These are phyloP conservation scores for Erpetoichthys calabaricus DNA, from an alignment of 2,797 vertebrate species.

Conservation along the genomic window DNA sequence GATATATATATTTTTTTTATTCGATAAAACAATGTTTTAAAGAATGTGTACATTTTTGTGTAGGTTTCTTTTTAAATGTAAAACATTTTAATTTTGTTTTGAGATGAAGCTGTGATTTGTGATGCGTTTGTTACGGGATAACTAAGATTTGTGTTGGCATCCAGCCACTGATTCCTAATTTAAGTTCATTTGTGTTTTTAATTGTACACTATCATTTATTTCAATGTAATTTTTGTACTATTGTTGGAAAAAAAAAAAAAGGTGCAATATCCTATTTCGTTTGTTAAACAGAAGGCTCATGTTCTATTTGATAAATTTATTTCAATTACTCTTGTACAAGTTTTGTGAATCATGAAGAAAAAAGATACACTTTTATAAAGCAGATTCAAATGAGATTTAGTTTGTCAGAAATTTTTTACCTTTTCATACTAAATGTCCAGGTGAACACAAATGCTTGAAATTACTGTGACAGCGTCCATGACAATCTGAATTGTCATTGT, in stretches of 20 bases:
- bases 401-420: too few relatives aligned
- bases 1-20: slow-evolving; percentile 21
- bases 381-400: too few relatives aligned
- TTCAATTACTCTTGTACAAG: too few relatives aligned
- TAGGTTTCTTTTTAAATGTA: slow-evolving; percentile 38
- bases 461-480: too few relatives aligned
- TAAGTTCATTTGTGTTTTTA: slow-evolving; percentile 63
- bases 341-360: too few relatives aligned
- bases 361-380: too few relatives aligned
- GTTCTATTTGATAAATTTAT: too few relatives aligned
- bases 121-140: slow-evolving; percentile 56
- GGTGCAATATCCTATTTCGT: slow-evolving; percentile 76
- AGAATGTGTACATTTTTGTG: slow-evolving; percentile 43
- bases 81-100: slow-evolving; percentile 48
- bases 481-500: too few relatives aligned
- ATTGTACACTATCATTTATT: slow-evolving; percentile 40
- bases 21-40: slow-evolving; percentile 43
- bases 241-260: slow-evolving; percentile 55
- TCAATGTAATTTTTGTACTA: slow-evolving; percentile 68
- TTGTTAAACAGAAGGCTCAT: slow-evolving; percentile 59
- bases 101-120: slow-evolving; percentile 69
- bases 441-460: too few relatives aligned
- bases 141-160: slow-evolving; percentile 38
- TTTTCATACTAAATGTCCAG: too few relatives aligned
- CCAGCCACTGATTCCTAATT: slow-evolving; percentile 53